Evolutionary conservation across 2,797 vertebrate genomes (phyloP).

Genomic region (Poeciliopsis presidionis): DNA sequence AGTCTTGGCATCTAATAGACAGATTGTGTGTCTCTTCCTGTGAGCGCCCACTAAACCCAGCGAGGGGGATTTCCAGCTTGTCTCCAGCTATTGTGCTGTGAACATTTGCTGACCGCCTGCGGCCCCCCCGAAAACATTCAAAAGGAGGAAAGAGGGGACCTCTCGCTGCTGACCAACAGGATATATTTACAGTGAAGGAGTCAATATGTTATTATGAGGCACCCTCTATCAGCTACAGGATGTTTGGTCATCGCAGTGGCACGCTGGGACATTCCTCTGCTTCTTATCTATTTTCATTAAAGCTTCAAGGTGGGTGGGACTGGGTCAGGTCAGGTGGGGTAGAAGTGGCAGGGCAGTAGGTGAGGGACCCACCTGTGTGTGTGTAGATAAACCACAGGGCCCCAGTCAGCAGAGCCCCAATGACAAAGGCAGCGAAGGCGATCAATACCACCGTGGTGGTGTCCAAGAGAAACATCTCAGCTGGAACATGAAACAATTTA

Average conservation of each 20-base stretch:
- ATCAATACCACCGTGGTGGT: conserved; percentile 94
- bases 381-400: conserved; percentile 98
- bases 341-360: conserved; percentile 28
- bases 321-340: conserved; percentile 6
- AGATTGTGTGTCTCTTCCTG: conserved; percentile 81
- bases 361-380: conserved; percentile 87
- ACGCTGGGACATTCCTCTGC: conserved; percentile 63
- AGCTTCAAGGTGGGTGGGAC: conserved; percentile 18
- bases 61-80: conserved; percentile 75
- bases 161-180: conserved; percentile 76
- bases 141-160: conserved; percentile 77
- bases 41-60: conserved; percentile 56
- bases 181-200: conserved; percentile 76
- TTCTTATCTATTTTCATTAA: conserved; percentile 67
- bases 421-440: conserved; percentile 94
- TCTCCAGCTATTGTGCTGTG: conserved; percentile 71
- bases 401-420: conserved; percentile 93
- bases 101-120: conserved; percentile 58
- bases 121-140: conserved; percentile 60
- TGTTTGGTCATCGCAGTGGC: conserved; percentile 68
- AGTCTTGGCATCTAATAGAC: conserved; percentile 76
- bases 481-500: conserved; percentile 64
- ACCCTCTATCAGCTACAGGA: conserved; percentile 69
- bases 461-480: conserved; percentile 84
- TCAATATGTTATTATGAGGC: conserved; percentile 78